Evolutionary conservation across 2,113 vertebrate genomes (phyloP).

Genomic region (Antechinus flavipes): DNA sequence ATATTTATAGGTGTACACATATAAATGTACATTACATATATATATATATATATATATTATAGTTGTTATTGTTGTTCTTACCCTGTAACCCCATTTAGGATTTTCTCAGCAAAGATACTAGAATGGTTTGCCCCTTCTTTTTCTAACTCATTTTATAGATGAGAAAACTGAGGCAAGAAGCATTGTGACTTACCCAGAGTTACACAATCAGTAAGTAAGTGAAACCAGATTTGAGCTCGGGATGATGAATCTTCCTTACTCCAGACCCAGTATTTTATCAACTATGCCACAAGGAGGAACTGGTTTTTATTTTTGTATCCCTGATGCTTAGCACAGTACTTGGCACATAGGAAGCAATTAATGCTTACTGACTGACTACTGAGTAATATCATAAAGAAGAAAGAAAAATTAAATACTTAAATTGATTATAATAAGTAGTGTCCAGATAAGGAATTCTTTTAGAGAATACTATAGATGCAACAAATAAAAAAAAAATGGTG

Average conservation of each 20-base stretch:
- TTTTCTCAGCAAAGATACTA: neutral
- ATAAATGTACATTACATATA: too few species aligned
- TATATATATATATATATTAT: neutral
- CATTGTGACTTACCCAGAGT: neutral
- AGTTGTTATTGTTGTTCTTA: neutral
- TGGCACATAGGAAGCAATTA: neutral
- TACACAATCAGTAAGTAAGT: neutral
- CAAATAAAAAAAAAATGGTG: neutral
- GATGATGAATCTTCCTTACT: neutral
- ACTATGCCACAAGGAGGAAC: neutral
- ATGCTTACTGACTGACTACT: neutral
- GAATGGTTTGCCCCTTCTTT: neutral
- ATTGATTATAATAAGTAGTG: neutral
- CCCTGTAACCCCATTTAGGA: neutral
- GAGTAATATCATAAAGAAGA: neutral
- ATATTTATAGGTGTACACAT: neutral
- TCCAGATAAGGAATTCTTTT: neutral
- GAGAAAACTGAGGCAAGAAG: neutral
- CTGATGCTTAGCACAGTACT: neutral
- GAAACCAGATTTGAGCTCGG: neutral
- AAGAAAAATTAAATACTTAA: neutral
- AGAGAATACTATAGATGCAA: neutral
- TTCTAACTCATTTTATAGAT: neutral
- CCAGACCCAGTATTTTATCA: neutral
- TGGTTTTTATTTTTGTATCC: neutral